A percentile compares a stretch with the other conserved stretches of the same genome.
These are phyloP conservation scores for Ancistrus triradiatus DNA, from an alignment of 2,113 vertebrate species.

Conservation along the genomic window DNA sequence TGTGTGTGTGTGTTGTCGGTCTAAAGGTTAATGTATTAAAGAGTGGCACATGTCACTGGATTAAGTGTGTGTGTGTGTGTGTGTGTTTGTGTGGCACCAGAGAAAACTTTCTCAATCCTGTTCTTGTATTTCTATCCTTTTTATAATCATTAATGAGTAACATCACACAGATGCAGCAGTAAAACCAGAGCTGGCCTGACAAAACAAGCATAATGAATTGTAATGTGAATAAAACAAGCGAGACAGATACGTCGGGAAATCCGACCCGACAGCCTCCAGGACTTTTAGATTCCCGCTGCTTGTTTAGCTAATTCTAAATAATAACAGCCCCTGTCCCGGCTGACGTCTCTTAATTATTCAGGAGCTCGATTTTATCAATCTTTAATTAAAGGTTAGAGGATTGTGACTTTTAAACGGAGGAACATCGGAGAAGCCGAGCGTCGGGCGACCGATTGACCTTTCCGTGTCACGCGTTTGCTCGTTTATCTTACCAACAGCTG, in stretches of 20 bases:
- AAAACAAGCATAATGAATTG: no score
- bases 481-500: conserved; percentile 58
- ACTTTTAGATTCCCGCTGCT: conserved; percentile 42
- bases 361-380: conserved; percentile 34
- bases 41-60: no score
- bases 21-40: no score
- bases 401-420: conserved; percentile 22
- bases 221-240: no score
- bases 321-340: conserved; percentile 46
- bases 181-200: no score
- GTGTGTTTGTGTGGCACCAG: no score
- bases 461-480: conserved; percentile 54
- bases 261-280: conserved; percentile 33
- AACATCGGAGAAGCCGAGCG: neutral
- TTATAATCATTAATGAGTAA: no score
- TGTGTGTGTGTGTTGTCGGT: no score
- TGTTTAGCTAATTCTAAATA: conserved; percentile 56
- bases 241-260: conserved; percentile 6
- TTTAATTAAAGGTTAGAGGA: conserved; percentile 56
- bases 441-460: conserved; percentile 54
- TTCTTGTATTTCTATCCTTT: no score
- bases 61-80: no score
- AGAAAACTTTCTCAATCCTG: no score
- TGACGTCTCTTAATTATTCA: conserved; percentile 54
- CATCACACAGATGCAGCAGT: no score